phyloP scores from a whole-genome alignment of 2,797 vertebrate species.

The Lepus oiostolus region DNA sequence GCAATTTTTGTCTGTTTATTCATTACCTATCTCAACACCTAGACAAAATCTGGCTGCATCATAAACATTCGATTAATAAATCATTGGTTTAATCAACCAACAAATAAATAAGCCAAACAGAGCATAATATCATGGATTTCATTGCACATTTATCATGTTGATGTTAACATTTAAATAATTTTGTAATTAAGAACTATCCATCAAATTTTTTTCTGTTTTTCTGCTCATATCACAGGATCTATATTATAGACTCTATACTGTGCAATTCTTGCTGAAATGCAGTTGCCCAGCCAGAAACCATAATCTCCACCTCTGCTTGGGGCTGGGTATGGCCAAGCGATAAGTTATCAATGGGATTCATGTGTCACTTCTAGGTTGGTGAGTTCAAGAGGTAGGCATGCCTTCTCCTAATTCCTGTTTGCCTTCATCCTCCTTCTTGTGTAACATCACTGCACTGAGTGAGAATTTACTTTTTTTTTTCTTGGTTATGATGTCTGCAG shows the following conservation, averaged over 20 bases:
- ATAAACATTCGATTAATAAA: not conserved
- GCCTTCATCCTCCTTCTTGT: not conserved
- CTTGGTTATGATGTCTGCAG: not conserved
- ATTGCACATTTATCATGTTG: not conserved
- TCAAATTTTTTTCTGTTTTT: slow-evolving; percentile 28
- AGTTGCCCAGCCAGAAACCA: not conserved
- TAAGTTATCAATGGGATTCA: not conserved
- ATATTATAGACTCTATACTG: not conserved
- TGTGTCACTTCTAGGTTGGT: not conserved
- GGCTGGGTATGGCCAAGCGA: not conserved
- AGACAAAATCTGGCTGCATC: not conserved
- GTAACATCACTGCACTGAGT: not conserved
- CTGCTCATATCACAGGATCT: not conserved
- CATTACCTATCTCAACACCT: not conserved
- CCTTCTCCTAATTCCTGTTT: not conserved
- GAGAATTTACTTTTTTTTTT: not conserved
- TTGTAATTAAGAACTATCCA: not conserved
- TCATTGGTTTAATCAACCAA: not conserved
- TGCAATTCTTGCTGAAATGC: not conserved
- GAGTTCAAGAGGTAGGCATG: not conserved
- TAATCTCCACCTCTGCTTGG: not conserved
- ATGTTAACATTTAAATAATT: slow-evolving; percentile 11
- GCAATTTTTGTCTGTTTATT: not conserved
- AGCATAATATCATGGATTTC: not conserved
- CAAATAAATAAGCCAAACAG: not conserved